These are phyloP conservation scores for Tetragonisca angustula DNA, from an alignment of 2,888 invertebrate genomes.

Conservation along the genomic window DNA sequence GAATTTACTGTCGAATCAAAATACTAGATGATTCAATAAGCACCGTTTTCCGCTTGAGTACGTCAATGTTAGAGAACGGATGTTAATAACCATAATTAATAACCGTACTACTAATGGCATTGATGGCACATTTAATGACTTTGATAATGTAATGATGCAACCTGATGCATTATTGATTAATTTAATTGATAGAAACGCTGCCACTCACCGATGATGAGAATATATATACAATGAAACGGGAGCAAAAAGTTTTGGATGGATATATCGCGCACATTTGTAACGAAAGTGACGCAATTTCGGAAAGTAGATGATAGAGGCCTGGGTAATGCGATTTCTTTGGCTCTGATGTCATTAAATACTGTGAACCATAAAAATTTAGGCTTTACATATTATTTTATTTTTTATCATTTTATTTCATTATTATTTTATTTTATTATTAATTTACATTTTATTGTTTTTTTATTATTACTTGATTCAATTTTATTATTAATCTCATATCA, in stretches of 20 bases:
- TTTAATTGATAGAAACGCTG: constrained; percentile 6
- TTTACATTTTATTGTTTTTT: too few species aligned
- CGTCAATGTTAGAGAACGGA: background rate
- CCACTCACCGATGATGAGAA: background rate
- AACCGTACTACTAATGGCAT: constrained; percentile 6
- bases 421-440: too few species aligned
- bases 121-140: constrained; percentile 12
- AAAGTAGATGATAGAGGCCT: too few species aligned
- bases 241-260: background rate
- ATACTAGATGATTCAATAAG: background rate
- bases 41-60: background rate
- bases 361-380: too few species aligned
- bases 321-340: too few species aligned
- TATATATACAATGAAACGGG: background rate
- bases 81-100: constrained; percentile 22
- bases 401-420: too few species aligned
- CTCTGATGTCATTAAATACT: too few species aligned
- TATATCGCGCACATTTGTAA: background rate
- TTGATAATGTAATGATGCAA: background rate
- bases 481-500: too few species aligned
- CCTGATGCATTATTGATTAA: constrained; percentile 19
- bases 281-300: background rate
- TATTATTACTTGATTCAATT: too few species aligned
- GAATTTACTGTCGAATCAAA: background rate
- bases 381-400: too few species aligned